Evolutionary conservation across 2,888 invertebrate species (phyloP).

Genomic region (Lepidocyrtoides sp.): DNA sequence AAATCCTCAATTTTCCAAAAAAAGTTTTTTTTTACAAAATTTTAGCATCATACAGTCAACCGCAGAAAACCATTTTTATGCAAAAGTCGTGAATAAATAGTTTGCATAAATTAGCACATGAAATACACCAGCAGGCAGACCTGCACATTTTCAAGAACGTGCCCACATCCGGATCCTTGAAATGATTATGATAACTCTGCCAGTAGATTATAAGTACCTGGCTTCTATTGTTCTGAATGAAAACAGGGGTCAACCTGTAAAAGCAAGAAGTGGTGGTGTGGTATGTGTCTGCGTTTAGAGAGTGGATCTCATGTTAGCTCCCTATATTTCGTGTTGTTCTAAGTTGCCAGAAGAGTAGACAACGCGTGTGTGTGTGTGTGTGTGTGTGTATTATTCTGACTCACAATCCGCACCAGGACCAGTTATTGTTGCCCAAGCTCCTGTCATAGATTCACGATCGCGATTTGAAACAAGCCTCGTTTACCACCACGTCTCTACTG

Average conservation of each 20-base stretch:
- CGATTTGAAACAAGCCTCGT: neutral
- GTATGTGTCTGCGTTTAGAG: neutral
- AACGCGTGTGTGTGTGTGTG: too few relatives aligned
- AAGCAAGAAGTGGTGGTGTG: neutral
- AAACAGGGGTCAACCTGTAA: conserved; percentile 66
- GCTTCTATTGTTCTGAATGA: neutral
- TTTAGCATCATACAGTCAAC: too few relatives aligned
- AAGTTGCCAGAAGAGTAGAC: neutral
- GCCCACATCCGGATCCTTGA: conserved; percentile 14
- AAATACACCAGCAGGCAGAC: neutral
- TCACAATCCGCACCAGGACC: neutral
- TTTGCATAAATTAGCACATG: neutral
- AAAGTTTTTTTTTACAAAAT: neutral
- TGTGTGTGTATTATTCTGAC: too few relatives aligned
- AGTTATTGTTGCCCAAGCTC: neutral
- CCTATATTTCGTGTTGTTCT: neutral
- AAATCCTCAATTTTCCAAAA: neutral
- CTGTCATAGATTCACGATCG: neutral
- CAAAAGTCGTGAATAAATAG: neutral
- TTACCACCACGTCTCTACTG: neutral
- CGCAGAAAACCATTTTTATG: neutral
- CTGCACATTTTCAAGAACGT: neutral
- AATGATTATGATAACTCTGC: neutral
- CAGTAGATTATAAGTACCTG: neutral
- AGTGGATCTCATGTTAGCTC: neutral